Conservation (phyloP, 2,113 vertebrate genomes). For the Bettongia penicillata region DNA sequence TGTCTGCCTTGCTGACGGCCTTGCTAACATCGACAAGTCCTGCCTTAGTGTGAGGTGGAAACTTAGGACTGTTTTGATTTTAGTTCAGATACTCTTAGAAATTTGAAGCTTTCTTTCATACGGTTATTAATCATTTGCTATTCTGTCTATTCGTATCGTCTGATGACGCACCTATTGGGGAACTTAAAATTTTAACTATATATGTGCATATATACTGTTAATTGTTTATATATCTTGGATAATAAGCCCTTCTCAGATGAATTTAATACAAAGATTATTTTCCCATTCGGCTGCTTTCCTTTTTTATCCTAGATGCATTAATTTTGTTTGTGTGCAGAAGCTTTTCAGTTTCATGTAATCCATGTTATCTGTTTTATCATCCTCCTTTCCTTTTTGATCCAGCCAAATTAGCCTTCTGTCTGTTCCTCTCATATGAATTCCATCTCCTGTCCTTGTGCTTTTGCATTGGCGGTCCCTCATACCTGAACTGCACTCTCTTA, state of each 20-base stretch:
- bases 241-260: too few species aligned
- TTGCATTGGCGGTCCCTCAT: not conserved
- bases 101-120: not conserved
- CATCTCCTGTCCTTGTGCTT: not conserved
- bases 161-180: not conserved
- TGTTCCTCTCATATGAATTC: not conserved
- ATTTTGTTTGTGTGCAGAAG: not conserved
- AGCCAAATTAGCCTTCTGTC: not conserved
- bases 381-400: not conserved
- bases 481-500: not conserved
- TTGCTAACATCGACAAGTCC: not conserved
- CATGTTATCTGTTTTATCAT: not conserved
- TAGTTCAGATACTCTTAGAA: not conserved
- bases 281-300: not conserved
- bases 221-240: too few species aligned
- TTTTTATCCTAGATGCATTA: not conserved
- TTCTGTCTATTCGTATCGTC: not conserved
- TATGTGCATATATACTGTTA: not conserved
- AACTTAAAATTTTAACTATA: not conserved
- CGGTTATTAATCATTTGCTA: not conserved
- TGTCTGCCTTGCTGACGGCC: not conserved
- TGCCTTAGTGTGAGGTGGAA: not conserved
- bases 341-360: not conserved
- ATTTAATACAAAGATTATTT: too few species aligned
- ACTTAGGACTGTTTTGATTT: not conserved